These are phyloP conservation scores for Ciconia stormi DNA, from an alignment of 2,113 vertebrate species.

Conservation along the genomic window DNA sequence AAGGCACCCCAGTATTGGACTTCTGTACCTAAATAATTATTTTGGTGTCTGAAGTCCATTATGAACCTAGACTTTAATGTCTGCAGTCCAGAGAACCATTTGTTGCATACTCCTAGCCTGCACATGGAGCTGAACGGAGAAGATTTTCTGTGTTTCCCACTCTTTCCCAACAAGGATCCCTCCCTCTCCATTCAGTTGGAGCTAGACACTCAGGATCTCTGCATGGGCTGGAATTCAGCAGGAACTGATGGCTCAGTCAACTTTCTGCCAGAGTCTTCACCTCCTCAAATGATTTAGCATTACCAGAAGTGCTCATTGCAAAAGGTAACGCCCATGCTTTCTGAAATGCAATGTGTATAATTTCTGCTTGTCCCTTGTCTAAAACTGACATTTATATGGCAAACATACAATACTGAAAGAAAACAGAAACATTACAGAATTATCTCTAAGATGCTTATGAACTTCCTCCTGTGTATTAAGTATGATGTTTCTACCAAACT, in stretches of 20 bases:
- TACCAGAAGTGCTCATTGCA: neutral
- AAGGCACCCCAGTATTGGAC: neutral
- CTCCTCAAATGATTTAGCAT: neutral
- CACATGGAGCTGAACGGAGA: neutral
- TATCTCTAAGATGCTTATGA: constrained; percentile 10
- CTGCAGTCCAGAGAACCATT: neutral
- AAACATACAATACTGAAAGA: constrained; percentile 31
- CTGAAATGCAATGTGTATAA: neutral
- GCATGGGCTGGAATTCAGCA: neutral
- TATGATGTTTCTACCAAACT: constrained; percentile 23
- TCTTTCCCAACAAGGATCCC: neutral
- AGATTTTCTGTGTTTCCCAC: neutral
- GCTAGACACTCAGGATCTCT: neutral
- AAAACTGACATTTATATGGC: neutral
- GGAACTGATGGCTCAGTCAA: neutral
- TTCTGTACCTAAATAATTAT: neutral
- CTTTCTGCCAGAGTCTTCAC: neutral
- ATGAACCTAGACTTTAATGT: neutral
- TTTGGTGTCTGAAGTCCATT: neutral
- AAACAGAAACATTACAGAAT: neutral
- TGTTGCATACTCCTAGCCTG: neutral
- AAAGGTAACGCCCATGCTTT: neutral
- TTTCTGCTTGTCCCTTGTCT: neutral
- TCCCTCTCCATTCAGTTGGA: neutral
- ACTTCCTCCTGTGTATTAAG: constrained; percentile 18